These are phyloP conservation scores for Geococcyx californianus DNA, from an alignment of 2,113 vertebrate species.

Conservation along the genomic window DNA sequence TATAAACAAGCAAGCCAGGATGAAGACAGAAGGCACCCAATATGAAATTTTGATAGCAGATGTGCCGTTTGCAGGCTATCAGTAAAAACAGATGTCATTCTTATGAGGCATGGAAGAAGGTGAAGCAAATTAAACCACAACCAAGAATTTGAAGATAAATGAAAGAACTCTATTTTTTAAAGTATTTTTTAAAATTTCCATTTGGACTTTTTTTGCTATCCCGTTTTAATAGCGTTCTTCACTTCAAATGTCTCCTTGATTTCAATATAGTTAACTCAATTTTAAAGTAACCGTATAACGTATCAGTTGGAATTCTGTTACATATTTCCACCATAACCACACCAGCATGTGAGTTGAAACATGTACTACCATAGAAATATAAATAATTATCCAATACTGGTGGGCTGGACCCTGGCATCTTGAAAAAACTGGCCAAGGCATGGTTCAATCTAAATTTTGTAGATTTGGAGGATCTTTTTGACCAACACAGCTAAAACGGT, in stretches of 20 bases:
- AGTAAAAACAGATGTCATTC: neutral
- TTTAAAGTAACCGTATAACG: neutral
- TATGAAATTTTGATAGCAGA: neutral
- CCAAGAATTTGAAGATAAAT: neutral
- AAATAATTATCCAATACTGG: neutral
- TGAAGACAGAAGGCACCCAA: neutral
- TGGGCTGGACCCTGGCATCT: neutral
- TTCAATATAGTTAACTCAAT: neutral
- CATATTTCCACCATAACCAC: neutral
- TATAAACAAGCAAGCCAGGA: neutral
- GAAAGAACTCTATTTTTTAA: neutral
- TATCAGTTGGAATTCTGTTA: neutral
- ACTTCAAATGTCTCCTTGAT: neutral
- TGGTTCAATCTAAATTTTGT: neutral
- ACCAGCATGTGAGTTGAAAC: neutral
- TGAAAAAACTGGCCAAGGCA: neutral
- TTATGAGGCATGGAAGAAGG: neutral
- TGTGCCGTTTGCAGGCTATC: neutral
- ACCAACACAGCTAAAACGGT: neutral
- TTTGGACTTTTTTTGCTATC: neutral
- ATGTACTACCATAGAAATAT: neutral
- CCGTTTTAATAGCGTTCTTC: neutral
- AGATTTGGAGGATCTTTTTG: neutral
- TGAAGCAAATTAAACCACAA: neutral
- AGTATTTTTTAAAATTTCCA: neutral